Percentiles rank a stretch among this genome's conserved stretches.
Evolutionary conservation across 1,140 invertebrate species (phyloP).

Genomic region (Papilio dardanus): DNA sequence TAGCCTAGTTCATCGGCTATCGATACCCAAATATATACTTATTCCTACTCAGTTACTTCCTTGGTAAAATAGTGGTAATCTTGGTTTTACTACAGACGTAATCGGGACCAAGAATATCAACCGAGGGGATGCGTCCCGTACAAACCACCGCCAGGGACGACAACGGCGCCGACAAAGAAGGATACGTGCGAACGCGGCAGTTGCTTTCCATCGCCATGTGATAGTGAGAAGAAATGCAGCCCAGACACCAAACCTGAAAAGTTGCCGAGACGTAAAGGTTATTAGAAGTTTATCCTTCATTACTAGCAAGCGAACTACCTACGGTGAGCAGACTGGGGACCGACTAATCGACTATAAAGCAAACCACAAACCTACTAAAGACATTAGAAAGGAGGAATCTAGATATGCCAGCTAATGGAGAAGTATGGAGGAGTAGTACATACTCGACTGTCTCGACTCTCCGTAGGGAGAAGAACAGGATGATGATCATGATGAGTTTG

Average conservation of each 20-base stretch:
- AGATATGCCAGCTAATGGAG: too few species aligned
- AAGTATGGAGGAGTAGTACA: too few species aligned
- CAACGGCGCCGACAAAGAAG: too few species aligned
- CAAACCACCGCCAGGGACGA: background rate
- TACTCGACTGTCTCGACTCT: too few species aligned
- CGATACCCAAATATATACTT: too few species aligned
- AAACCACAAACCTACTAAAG: too few species aligned
- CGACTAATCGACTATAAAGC: too few species aligned
- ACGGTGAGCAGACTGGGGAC: too few species aligned
- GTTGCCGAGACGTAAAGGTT: background rate
- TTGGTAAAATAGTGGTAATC: background rate
- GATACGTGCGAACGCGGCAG: background rate
- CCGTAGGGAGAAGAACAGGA: too few species aligned
- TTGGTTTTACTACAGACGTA: background rate
- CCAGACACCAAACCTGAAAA: conserved; percentile 1
- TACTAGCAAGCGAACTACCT: too few species aligned
- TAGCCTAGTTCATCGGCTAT: too few species aligned
- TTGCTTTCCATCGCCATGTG: conserved; percentile 5
- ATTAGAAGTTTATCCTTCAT: background rate
- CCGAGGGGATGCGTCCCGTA: background rate
- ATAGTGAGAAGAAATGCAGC: conserved; percentile 3
- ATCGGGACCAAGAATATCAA: background rate
- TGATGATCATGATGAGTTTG: background rate
- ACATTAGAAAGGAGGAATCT: too few species aligned
- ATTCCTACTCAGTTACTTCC: background rate